Evolutionary conservation across 2,888 invertebrate genomes (phyloP), one percentile per base, ranked within the genome.

Genomic region (Stenotaenia linearis): DNA sequence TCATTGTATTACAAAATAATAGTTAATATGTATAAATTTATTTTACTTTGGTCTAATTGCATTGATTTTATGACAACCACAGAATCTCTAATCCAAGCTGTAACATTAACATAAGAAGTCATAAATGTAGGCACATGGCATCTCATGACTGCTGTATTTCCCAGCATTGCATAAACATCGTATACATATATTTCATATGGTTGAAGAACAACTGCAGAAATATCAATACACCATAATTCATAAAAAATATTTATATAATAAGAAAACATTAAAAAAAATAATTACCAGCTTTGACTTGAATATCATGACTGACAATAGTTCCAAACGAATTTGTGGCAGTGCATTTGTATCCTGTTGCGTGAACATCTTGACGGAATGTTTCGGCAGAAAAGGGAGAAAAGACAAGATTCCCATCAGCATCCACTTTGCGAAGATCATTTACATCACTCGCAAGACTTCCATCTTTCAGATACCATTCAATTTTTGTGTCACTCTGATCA

Each of bases 61-160:
- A 28, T 23, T 61, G 61, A 61, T 61, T 45, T 95, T 81, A 92
- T 91, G 88, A 91, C 91, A 84, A 96, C 93, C 86, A 94, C 37
- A 0, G 75, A 75, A 75, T 75, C 75, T 30, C 18, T 75, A 10
- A 75, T 75, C 75, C 75, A 75, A 28, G 75, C 25, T 15, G 75
- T 75, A 7, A 75, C 75, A 37, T 25, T 75, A n/a, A 75, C 75
- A 12, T 75, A 93, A 84, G 96, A 95, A 82, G 92, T 90, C 86
- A 95, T 93, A 88, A 93, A 95, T 83, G 92, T 90, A 61, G 96
- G 95, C 84, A 96, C 93, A 86, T 93, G 91, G 87, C 97, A 97
- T 85, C 85, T 85, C 78, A 88, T 84, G 12, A 87, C 85, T 10
- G 87, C 87, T n/a, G 87, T 87, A 80, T 86, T 86, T 15, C 87